Evolutionary conservation across 1,140 invertebrate genomes (phyloP), one percentile per base, ranked within the genome.

Genomic region (Dysdera silvatica): DNA sequence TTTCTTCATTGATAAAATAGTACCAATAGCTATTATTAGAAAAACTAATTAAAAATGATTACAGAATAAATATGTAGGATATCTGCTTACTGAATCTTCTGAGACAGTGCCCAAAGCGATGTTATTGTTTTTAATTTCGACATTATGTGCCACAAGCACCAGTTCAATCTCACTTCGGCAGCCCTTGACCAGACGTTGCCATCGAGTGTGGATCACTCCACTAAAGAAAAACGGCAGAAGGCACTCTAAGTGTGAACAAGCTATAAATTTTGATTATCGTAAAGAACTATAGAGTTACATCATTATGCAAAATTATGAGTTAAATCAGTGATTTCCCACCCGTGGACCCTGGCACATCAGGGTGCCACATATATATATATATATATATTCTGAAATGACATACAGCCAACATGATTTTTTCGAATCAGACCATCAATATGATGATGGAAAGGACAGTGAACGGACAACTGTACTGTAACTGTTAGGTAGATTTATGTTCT

Each of bases 161-260:
- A 89, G 67, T 71, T 89, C 86, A 49, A 87, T 83, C 71, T 88
- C 82, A 53, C 82, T 81, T 67, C 81, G 80, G 67, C 78, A 79
- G 32, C 84, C 86, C 14, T 73, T 73, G 10, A 69, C 68, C 28
- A 84, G 73, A 8, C 81, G 80, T 35, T 80, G 78, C 88, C 87
- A 94, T 59, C 88, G 79, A 62, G 84, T 79, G 69, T 85, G 80
- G 2, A 94, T 81, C 68, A 83, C 81, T 2, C 89, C 90, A 80
- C 89, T 93, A 69, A 57, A 58, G 24, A 58, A 61, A 40, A 59
- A 20, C 31, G 16, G 6, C 8, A 28, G 43, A 45, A 20, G 43
- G 14, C 18, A 45, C 14, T 6, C 23, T 45, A 10, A n/a, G 14
- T 20, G 14, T 20, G 7, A 7, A 45, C 14, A 45, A 10, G 23